Evolutionary conservation across 2,113 vertebrate genomes (phyloP).

Genomic region (Crotalus viridis): DNA sequence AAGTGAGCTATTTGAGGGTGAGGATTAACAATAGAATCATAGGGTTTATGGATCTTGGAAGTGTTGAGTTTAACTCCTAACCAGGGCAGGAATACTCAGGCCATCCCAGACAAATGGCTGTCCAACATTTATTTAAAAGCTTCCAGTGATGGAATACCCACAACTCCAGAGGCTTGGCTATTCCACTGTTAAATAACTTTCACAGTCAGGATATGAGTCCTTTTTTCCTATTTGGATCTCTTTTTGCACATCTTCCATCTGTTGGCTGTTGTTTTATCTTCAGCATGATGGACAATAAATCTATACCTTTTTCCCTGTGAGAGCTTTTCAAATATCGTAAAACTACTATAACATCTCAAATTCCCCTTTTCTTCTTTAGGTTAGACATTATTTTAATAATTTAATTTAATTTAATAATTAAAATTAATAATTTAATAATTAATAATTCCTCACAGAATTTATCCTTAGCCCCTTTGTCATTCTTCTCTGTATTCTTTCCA

Average conservation of each 20-base stretch:
- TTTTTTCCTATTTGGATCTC: not conserved
- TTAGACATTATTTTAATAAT: not conserved
- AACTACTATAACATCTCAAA: not conserved
- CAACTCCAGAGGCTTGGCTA: not conserved
- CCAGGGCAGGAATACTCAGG: not conserved
- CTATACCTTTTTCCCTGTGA: not conserved
- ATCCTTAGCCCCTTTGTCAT: not conserved
- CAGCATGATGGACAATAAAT: not conserved
- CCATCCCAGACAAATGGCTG: not conserved
- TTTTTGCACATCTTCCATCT: not conserved
- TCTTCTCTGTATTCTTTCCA: not conserved
- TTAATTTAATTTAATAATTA: too few relatives aligned
- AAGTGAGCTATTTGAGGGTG: not conserved
- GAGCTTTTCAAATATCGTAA: not conserved
- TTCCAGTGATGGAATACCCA: not conserved
- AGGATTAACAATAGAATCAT: not conserved
- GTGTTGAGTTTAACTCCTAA: not conserved
- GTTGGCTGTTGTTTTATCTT: not conserved
- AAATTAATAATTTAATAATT: not conserved
- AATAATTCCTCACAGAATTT: not conserved
- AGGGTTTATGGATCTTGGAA: not conserved
- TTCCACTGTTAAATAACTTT: not conserved
- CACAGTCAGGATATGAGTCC: not conserved
- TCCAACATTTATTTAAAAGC: not conserved
- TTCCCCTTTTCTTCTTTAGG: not conserved